Evolutionary conservation across 2,113 vertebrate species (phyloP).

Genomic region (Atherinomorus stipes): DNA sequence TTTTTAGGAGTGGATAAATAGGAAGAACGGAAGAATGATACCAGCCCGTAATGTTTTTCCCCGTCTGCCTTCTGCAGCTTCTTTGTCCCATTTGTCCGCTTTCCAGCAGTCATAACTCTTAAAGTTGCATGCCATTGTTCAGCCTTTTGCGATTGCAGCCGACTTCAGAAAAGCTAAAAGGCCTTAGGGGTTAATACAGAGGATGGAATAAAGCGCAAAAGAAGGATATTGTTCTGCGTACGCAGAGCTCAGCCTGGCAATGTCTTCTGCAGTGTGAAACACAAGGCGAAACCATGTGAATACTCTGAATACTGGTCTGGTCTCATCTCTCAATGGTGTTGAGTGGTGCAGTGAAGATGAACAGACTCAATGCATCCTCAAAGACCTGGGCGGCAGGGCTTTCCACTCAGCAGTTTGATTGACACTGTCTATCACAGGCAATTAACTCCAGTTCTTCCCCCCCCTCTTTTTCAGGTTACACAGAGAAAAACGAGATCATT

Average conservation of each 20-base stretch:
- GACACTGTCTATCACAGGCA: slow-evolving; percentile 89
- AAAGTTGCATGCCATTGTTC: too few relatives aligned
- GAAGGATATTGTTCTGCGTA: neutral
- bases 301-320: neutral
- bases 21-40: too few relatives aligned
- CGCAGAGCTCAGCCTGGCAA: neutral
- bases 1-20: too few relatives aligned
- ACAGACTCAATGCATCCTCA: slow-evolving; percentile 52
- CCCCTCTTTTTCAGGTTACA: neutral
- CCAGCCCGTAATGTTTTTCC: too few relatives aligned
- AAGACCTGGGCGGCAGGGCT: slow-evolving; percentile 60
- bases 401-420: slow-evolving; percentile 70
- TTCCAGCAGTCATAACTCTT: too few relatives aligned
- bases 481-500: neutral
- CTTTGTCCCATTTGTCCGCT: too few relatives aligned
- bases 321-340: slow-evolving; percentile 5
- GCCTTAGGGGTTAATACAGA: neutral
- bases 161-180: neutral
- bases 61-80: too few relatives aligned
- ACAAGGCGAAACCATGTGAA: neutral
- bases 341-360: slow-evolving; percentile 58
- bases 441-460: slow-evolving; percentile 83
- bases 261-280: neutral
- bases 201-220: neutral
- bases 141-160: neutral